Evolutionary conservation across 2,113 vertebrate genomes (phyloP), one percentile per base, ranked within the genome.

Genomic region (Promerops cafer): DNA sequence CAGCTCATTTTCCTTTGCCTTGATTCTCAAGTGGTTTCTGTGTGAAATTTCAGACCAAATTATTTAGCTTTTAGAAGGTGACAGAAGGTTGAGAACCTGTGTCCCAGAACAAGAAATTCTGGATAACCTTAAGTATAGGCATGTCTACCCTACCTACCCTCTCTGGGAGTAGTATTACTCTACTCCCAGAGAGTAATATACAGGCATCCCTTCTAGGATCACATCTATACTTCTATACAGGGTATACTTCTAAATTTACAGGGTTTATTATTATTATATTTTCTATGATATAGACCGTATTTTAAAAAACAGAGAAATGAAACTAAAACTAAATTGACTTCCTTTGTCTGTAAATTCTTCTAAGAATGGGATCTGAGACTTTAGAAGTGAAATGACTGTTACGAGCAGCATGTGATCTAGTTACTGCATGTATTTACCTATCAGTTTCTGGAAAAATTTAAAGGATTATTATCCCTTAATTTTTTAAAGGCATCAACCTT

Each of bases 271-370:
- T 54, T 68, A 61, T 47, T 54, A 16, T 52, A 37, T 57, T 72
- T 85, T 63, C 39, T 44, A 66, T 26, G 2, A 44, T 24, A 69
- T 13, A 60, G n/a, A 31, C 11, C 4, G 37, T 40, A 65, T 53
- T 31, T 30, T 1, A 39, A 77, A 50, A 76, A 35, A 0, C 11
- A 56, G n/a, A 69, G 8, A 91, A 91, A 72, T 61, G 1, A 92
- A 87, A 75, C 61, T 33, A 66, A 87, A 90, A 74, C 4, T 45
- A 56, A 87, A 64, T 28, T 76, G 27, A 76, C 27, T 92, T 82
- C 30, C 56, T 70, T 52, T 10, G 21, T 87, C 23, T 71, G 11
- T 68, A 45, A 54, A 63, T 66, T 75, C 30, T 81, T 35, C 39
- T 63, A 70, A 69, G 64, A 82, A 78, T 16, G 21, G 42, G 60